Base-by-base conservation (phyloP, 1,140 invertebrate genomes). In the Lucilia sericata region DNA sequence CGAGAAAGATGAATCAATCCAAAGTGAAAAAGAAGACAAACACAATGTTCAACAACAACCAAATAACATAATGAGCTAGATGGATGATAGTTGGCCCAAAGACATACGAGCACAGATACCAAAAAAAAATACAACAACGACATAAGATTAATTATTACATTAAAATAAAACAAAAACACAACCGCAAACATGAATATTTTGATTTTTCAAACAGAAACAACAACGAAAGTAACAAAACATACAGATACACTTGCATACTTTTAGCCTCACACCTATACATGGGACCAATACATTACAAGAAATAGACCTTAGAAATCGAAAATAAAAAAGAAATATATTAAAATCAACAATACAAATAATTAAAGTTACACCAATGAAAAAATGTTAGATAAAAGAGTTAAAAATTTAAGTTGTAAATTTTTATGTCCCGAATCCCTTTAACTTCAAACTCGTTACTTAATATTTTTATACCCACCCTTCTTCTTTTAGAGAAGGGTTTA, bases 141-240 rank as follows among this genome's bases (percentile, higher is more conserved):
- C 19, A 80, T 1, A 80, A 80, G 76, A 80, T 80, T 80, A 80
- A 80, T 80, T 80, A 80, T 80, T 80, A 80, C 76, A 80, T 80
- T 80, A 80, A 49, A 80, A 80, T 51, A 49, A 80, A 80, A 80
- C 76, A 80, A 49, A 80, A 80, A 80, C 76, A 80, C 76, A 49
- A 80, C 76, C 76, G 42, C 42, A 80, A 80, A 80, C 76, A 80
- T 80, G 76, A 80, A 80, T 80, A 80, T 80, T 78, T 78, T 78
- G 75, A 80, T 51, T 49, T 49, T 80, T 10, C 13, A 21, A 49
- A 21, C n/a, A 49, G 14, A 49, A 49, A 49, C 42, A 80, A 25
- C 42, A 49, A 25, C 74, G 17, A 76, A n/a, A 9, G 25, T 34
- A 34, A 34, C 74, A 34, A 75, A 34, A 30, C 42, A 42, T 10